Evolutionary conservation across 2,888 invertebrate genomes (phyloP).

Genomic region (Eurytoma adleriae): DNA sequence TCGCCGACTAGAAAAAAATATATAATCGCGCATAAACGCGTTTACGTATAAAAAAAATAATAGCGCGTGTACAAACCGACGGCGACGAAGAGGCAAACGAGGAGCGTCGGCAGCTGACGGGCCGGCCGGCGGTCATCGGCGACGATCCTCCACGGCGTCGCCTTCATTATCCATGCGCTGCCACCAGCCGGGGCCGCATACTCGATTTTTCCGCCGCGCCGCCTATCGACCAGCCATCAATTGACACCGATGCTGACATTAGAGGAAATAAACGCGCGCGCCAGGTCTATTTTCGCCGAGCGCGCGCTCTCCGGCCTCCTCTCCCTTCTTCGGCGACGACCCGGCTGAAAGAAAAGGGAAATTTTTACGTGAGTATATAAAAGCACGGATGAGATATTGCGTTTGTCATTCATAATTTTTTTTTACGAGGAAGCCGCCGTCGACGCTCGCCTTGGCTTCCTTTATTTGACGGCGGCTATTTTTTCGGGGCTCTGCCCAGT

Average conservation of each 20-base stretch:
- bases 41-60: too few species aligned
- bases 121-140: constrained; percentile 7
- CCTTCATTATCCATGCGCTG: constrained; percentile 48
- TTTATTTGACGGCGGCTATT: too few species aligned
- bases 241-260: constrained; percentile 27
- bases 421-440: too few species aligned
- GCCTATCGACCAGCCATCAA: constrained; percentile 5
- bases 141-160: constrained; percentile 9
- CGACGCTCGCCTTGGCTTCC: too few species aligned
- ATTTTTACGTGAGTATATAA: too few species aligned
- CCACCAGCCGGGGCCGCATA: constrained; percentile 22
- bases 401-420: too few species aligned
- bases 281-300: too few species aligned
- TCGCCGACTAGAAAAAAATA: neutral
- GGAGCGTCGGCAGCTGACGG: neutral
- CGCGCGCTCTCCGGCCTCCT: too few species aligned
- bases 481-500: too few species aligned
- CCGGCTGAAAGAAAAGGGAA: too few species aligned
- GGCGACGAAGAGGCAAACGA: neutral
- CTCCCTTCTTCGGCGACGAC: too few species aligned
- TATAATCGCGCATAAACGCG: neutral
- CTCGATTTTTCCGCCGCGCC: constrained; percentile 15
- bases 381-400: too few species aligned
- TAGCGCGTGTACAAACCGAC: constrained; percentile 15
- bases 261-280: constrained; percentile 12